Evolutionary conservation across 2,113 vertebrate genomes (phyloP), one percentile per base, ranked within the genome.

Genomic region (Chloebia gouldiae): DNA sequence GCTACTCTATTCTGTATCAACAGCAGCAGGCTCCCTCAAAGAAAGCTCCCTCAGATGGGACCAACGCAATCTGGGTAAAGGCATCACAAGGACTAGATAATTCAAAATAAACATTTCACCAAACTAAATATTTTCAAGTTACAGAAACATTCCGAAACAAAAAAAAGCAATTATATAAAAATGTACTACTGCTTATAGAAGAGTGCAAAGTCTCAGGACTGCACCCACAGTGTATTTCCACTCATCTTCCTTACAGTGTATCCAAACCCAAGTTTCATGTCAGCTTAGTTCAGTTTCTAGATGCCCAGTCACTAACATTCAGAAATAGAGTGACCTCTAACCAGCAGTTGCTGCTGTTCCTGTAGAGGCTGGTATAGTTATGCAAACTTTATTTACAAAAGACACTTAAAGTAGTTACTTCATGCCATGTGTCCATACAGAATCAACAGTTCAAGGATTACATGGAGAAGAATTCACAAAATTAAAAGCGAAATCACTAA

Each of bases 351-450:
- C 84, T 86, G 86, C 88, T 97, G 90, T 75, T 95, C 90, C 96
- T 97, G 86, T 25, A 95, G 84, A 98, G 96, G 94, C 92, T 83
- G 86, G 82, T 95, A 96, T 86, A 97, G 97, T 98, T 99, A 98
- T 98, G 98, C 98, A 99, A 99, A 99, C 98, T 99, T 99, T 99
- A 99, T 99, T 99, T 99, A 99, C 98, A 98, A 98, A 99, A 98
- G 97, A 98, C 96, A 98, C 97, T 98, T 98, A 98, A 98, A 98
- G 98, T 98, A 98, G 98, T 98, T 98, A 98, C 98, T 97, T 99
- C 99, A 99, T 99, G 99, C 98, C 98, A 98, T 99, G 98, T 98
- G 98, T 98, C 98, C 98, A 97, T 98, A 98, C 97, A 98, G 97
- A 98, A 98, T 98, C 96, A 98, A 98, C 97, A 96, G 97, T 98